Conservation (phyloP, 1,140 invertebrate species). For the Apis cerana region DNA sequence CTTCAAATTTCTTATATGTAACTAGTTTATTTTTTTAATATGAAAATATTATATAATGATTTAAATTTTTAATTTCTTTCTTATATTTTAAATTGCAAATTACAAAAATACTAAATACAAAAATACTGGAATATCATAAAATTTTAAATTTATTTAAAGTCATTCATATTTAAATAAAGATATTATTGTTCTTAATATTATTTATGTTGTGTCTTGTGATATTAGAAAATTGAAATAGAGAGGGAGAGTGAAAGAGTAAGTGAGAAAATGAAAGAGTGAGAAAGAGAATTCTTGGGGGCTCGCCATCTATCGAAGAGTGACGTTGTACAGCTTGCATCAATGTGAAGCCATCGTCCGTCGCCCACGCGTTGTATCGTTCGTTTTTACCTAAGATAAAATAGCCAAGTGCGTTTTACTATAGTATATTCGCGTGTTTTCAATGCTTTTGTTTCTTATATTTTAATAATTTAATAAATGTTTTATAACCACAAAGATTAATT, state of each 20-base stretch:
- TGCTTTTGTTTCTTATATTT: neutral
- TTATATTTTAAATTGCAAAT: neutral
- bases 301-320: constrained; percentile 40
- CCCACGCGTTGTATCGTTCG: neutral
- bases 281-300: constrained; percentile 33
- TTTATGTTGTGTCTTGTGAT: neutral
- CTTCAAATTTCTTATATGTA: constrained; percentile 2
- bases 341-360: constrained; percentile 2
- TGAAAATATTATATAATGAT: neutral
- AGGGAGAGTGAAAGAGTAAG: rapidly evolving
- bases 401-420: constrained; percentile 8
- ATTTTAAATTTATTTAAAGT: neutral
- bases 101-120: neutral
- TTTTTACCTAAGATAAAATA: constrained; percentile 23
- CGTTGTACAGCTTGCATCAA: constrained; percentile 14
- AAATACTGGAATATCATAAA: neutral
- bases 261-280: neutral
- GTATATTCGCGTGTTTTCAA: no score
- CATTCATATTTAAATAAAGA: neutral
- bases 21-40: neutral
- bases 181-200: neutral
- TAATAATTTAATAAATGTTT: neutral
- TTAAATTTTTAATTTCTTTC: neutral
- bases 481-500: neutral
- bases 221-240: neutral